These are phyloP conservation scores for Hetaerina americana DNA, from an alignment of 1,140 invertebrate genomes.

Conservation along the genomic window DNA sequence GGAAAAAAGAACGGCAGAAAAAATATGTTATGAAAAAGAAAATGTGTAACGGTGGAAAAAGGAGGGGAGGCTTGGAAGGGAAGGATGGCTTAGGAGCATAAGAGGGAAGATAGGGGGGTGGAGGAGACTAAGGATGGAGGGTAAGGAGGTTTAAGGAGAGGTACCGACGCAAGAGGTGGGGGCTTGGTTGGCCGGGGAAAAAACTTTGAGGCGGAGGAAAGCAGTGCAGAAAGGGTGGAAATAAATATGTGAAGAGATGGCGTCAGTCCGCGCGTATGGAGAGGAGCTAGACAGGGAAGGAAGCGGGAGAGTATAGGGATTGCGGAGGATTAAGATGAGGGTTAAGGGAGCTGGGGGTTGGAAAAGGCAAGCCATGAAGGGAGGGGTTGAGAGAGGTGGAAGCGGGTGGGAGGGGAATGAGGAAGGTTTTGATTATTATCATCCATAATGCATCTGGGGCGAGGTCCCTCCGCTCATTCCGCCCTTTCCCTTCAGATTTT, in stretches of 20 bases:
- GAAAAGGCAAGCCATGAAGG: too few relatives aligned
- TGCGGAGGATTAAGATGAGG: too few relatives aligned
- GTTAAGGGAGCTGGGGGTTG: too few relatives aligned
- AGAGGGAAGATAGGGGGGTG: too few relatives aligned
- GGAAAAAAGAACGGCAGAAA: neutral
- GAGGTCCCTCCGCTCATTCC: neutral
- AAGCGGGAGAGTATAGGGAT: neutral
- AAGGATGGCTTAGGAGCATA: too few relatives aligned
- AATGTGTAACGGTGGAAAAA: too few relatives aligned
- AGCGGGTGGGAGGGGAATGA: neutral
- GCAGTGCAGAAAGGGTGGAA: too few relatives aligned
- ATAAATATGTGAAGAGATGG: neutral
- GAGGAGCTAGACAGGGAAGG: neutral
- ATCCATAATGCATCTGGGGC: neutral
- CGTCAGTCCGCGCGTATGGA: too few relatives aligned
- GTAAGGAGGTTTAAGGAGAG: too few relatives aligned
- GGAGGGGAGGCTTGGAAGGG: neutral
- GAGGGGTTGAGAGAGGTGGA: neutral
- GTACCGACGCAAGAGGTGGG: too few relatives aligned
- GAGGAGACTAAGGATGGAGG: too few relatives aligned
- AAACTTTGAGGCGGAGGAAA: neutral
- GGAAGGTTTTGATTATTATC: neutral
- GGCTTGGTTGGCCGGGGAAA: neutral
- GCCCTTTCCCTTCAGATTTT: neutral
- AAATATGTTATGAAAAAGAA: too few relatives aligned